Base-by-base conservation (phyloP, 1,140 invertebrate genomes). In the Drosophila willistoni region DNA sequence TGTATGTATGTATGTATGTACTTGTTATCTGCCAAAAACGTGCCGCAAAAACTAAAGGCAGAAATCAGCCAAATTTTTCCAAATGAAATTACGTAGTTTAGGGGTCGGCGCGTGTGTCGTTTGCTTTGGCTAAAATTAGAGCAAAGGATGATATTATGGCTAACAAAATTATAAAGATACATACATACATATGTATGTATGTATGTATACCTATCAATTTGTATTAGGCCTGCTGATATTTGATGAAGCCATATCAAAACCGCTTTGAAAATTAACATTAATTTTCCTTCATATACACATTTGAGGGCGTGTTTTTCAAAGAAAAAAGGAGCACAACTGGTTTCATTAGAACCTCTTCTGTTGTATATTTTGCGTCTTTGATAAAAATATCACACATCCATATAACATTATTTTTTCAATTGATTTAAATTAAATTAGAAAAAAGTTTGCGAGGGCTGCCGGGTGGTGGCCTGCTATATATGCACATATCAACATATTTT, bases 71-170 rank as follows among this genome's bases (percentile, higher is more conserved):
- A 69, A 76, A 69, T 14, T 69, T 76, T 69, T 76, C 65, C 73
- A 76, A 75, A 77, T 56, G 33, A 51, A 77, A 71, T 65, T 77
- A 63, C 75, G 75, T 64, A 69, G 63, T 39, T 66, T 65, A 42
- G 36, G 36, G 41, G 9, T 29, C 63, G 14, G 14, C 7, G 29
- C 33, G 66, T 44, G 41, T 70, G 33, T 63, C 63, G 57, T 51
- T 70, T 34, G 56, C 14, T 39, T 36, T 78, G 60, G 57, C 76
- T 78, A 77, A 77, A 77, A 72, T 78, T 78, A 78, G 75, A 60
- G 69, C 14, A 14, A 65, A 47, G 22, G 7, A 54, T 64, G 44
- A 25, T 34, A 62, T 62, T 41, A 29, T 29, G 19, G 13, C 14
- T 61, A 25, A n/a, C 13, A 12, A 51, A 51, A 19, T 17, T 9